Percentiles rank a stretch among this genome's conserved stretches.
These are phyloP conservation scores for Phocoena sinus DNA, from an alignment of 2,113 vertebrate species.

Conservation along the genomic window DNA sequence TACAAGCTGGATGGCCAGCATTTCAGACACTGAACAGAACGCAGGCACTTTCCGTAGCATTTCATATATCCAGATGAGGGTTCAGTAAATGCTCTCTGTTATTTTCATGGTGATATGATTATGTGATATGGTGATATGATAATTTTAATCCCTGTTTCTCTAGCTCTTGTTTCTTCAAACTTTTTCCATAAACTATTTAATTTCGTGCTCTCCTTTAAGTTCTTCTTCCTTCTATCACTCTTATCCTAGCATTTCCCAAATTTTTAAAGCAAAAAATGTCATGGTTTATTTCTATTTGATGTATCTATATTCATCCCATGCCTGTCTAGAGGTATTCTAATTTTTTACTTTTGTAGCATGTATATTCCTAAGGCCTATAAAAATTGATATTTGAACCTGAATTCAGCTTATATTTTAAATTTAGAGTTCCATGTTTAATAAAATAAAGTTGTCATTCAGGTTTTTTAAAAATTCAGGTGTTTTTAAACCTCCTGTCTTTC, in stretches of 20 bases:
- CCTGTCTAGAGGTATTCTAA: not conserved
- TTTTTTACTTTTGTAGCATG: slow-evolving; percentile 26
- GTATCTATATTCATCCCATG: not conserved
- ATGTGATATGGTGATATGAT: not conserved
- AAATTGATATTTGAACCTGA: not conserved
- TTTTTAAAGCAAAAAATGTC: not conserved
- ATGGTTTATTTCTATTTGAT: not conserved
- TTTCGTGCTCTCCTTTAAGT: not conserved
- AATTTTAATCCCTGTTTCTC: not conserved
- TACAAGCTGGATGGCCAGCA: not conserved
- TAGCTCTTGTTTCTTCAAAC: not conserved
- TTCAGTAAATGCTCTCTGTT: not conserved
- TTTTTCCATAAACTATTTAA: not conserved
- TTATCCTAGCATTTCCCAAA: not conserved
- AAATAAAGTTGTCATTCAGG: not conserved
- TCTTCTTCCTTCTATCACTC: not conserved
- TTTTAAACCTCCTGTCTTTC: not conserved
- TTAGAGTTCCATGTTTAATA: not conserved
- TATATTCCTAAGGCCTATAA: not conserved
- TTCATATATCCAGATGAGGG: not conserved
- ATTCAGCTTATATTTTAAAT: slow-evolving; percentile 22
- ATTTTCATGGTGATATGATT: not conserved
- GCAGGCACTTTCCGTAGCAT: not conserved
- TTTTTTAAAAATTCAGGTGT: not conserved
- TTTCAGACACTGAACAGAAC: not conserved